Base-by-base conservation (phyloP, 2,797 vertebrate species). In the Danio tinwini region DNA sequence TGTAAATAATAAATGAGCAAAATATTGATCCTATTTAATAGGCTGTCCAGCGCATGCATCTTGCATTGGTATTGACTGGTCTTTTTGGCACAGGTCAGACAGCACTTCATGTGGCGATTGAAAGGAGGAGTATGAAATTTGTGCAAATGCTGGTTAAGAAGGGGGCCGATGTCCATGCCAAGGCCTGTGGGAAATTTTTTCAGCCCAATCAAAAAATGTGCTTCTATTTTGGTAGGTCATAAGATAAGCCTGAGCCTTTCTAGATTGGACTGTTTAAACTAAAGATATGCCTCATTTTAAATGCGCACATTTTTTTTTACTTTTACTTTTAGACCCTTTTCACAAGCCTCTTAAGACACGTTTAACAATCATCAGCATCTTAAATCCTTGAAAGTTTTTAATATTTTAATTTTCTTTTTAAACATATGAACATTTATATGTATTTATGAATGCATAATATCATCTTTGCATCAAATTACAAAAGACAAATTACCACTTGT, bases 191-290 rank as follows among this genome's bases (percentile, higher is more conserved):
- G 14, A 95, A 90, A 69, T 99, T 99, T 93, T 99, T 99, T 89
- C 95, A 95, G 88, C 95, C 92, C 75, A 94, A 93, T 14, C 89
- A 95, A 62, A 94, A 92, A 39, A 92, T 93, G 39, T 94, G 92
- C 85, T 99, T 99, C 90, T 99, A 98, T 90, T 99, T 99, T 80
- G 97, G 97, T 98, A 93, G 91, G 95, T 74, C 40, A 47, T 8
- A 55, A 9, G 1, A n/a, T 55, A 29, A 9, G 13, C 8, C 53
- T 64, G 10, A 44, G 42, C n/a, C 21, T 55, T 71, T 40, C 8
- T 0, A 47, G 12, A 50, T 11, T 7, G 16, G 64, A 64, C 40
- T 29, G 11, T 45, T 73, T 59, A 29, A 56, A 7, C 5, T 29
- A 19, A 2, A 45, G 5, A n/a, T 17, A 13, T 49, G 40, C 6